Conservation (phyloP, 2,797 vertebrate genomes). For the Premnoplex brunnescens region DNA sequence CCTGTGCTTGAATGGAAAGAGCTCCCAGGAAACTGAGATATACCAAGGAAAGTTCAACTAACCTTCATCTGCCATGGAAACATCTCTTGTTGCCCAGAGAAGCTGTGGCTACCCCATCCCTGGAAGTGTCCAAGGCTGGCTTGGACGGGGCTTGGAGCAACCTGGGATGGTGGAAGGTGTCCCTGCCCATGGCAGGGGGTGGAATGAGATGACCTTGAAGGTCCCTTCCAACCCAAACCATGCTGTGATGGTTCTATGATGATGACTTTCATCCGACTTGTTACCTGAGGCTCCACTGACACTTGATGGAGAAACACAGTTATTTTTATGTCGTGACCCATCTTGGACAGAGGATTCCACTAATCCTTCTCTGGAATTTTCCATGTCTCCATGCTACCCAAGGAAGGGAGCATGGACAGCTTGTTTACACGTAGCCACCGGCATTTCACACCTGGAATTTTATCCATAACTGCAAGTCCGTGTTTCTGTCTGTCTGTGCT, state of each 20-base stretch:
- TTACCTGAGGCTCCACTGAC: background rate
- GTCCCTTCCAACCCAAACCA: background rate
- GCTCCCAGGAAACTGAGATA: background rate
- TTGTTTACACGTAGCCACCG: background rate
- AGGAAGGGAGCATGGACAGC: background rate
- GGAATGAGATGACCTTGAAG: background rate
- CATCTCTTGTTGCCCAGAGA: background rate
- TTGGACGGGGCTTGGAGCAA: accelerated
- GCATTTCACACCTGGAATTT: background rate
- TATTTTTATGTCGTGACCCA: background rate
- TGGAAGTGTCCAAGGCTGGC: background rate
- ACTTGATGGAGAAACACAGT: accelerated
- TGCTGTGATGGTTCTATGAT: background rate
- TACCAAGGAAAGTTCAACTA: background rate
- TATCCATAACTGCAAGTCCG: background rate
- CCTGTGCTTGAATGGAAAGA: background rate
- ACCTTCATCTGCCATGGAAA: background rate
- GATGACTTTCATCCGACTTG: background rate
- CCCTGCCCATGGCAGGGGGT: background rate
- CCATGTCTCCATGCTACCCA: background rate
- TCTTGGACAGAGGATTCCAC: background rate
- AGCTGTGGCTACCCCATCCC: background rate
- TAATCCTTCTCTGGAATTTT: background rate
- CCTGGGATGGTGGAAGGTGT: background rate
- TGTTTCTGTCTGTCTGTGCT: background rate